Percentiles rank a stretch among this genome's conserved stretches.
These are phyloP conservation scores for Diaperis boleti DNA, from an alignment of 2,888 invertebrate species.

Conservation along the genomic window DNA sequence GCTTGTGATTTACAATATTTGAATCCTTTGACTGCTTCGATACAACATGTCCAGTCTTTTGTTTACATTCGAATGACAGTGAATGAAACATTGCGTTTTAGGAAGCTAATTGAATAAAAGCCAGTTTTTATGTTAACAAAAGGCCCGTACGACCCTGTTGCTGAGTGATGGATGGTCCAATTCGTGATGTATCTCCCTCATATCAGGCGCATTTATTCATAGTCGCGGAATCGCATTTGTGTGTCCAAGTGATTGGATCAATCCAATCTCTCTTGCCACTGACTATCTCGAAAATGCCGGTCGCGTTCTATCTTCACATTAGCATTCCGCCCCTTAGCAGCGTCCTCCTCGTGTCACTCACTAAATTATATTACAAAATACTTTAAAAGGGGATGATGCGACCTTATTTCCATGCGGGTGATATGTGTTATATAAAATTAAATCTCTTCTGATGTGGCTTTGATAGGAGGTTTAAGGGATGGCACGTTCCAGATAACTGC, in stretches of 20 bases:
- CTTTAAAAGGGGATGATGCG: slow-evolving; percentile 43
- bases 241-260: slow-evolving; percentile 61
- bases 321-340: slow-evolving; percentile 51
- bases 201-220: slow-evolving; percentile 60
- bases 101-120: not conserved
- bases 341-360: slow-evolving; percentile 44
- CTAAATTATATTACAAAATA: slow-evolving; percentile 52
- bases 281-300: slow-evolving; percentile 49
- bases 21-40: no score
- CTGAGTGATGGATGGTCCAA: slow-evolving; percentile 52
- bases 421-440: slow-evolving; percentile 42
- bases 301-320: slow-evolving; percentile 51
- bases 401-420: slow-evolving; percentile 45
- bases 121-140: slow-evolving; percentile 13
- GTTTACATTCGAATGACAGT: no score
- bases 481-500: slow-evolving; percentile 11
- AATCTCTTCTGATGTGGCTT: slow-evolving; percentile 39
- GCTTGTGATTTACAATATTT: no score
- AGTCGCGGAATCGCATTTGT: slow-evolving; percentile 57
- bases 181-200: slow-evolving; percentile 57
- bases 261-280: slow-evolving; percentile 57
- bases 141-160: slow-evolving; percentile 42
- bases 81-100: no score
- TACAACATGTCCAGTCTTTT: no score
- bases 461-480: slow-evolving; percentile 29